Percentiles rank a stretch among this genome's conserved stretches.
Conservation (phyloP, 1,140 invertebrate genomes). For the Pseudomyrmex pallidus region DNA sequence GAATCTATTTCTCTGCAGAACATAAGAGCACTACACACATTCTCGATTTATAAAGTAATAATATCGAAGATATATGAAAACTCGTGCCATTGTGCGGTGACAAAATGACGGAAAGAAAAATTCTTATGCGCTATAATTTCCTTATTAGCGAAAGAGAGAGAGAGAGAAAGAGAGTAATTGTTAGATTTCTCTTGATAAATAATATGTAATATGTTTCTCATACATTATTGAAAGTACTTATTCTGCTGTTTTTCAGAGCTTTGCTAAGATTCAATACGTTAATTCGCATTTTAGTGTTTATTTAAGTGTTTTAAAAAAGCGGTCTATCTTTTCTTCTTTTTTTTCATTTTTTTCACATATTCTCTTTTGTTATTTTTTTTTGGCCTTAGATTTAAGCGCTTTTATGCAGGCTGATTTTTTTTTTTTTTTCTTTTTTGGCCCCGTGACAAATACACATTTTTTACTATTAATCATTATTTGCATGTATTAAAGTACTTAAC, state of each 20-base stretch:
- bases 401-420: conserved; percentile 68
- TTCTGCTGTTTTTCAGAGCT: conserved; percentile 83
- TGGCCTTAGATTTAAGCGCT: conserved; percentile 67
- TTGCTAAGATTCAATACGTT: conserved; percentile 80
- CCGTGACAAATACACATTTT: conserved; percentile 59
- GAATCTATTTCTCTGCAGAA: conserved; percentile 72
- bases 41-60: conserved; percentile 77
- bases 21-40: conserved; percentile 54
- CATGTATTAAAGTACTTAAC: conserved; percentile 44
- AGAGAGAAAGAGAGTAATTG: conserved; percentile 69
- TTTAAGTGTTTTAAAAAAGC: conserved; percentile 62
- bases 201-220: conserved; percentile 83
- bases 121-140: conserved; percentile 77
- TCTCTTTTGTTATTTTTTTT: conserved; percentile 40
- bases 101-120: conserved; percentile 74
- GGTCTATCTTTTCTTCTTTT: conserved; percentile 55
- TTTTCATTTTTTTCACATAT: conserved; percentile 29
- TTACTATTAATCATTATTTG: conserved; percentile 60
- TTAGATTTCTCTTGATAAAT: conserved; percentile 81
- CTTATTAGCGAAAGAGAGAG: conserved; percentile 78
- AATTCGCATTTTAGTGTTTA: conserved; percentile 58
- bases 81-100: conserved; percentile 83
- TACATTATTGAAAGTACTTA: conserved; percentile 85
- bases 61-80: conserved; percentile 70
- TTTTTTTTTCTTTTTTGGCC: conserved; percentile 65